Percentiles rank a stretch among this genome's conserved stretches.
Evolutionary conservation across 2,113 vertebrate genomes (phyloP).

Genomic region (Clinocottus analis): DNA sequence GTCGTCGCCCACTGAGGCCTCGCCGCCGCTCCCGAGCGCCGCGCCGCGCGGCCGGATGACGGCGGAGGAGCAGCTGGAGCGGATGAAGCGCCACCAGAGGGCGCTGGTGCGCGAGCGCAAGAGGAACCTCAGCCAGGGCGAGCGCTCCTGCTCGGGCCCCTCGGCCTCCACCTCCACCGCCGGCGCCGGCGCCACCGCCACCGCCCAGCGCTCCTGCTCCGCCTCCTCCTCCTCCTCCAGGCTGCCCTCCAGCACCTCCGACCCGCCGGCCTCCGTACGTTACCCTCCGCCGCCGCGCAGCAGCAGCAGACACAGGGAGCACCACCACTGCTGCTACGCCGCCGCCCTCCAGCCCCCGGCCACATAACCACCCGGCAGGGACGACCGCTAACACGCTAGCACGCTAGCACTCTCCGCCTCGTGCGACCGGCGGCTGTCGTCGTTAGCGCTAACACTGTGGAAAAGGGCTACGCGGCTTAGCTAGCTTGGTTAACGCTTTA

Average conservation of each 20-base stretch:
- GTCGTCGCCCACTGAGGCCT: conserved; percentile 87
- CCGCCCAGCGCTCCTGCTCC: conserved; percentile 49
- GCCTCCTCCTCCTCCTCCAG: conserved; percentile 70
- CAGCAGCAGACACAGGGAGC: conserved; percentile 77
- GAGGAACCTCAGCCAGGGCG: conserved; percentile 92
- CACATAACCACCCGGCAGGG: conserved; percentile 55
- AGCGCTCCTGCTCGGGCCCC: conserved; percentile 77
- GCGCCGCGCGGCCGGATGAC: conserved; percentile 88
- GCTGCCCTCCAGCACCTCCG: conserved; percentile 81
- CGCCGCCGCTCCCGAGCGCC: conserved; percentile 63
- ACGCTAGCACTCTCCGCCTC: conserved; percentile 55
- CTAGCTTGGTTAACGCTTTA: conserved; percentile 62
- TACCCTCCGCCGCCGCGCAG: conserved; percentile 73
- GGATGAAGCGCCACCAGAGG: conserved; percentile 97
- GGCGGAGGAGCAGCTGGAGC: conserved; percentile 94
- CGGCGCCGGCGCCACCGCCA: background rate
- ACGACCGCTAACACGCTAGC: conserved; percentile 73
- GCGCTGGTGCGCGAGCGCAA: conserved; percentile 93
- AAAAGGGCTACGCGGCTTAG: conserved; percentile 33
- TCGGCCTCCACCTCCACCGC: conserved; percentile 54
- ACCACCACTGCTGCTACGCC: conserved; percentile 62
- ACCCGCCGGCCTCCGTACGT: conserved; percentile 95
- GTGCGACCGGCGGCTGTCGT: conserved; percentile 51
- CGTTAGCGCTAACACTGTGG: conserved; percentile 64
- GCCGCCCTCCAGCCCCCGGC: conserved; percentile 52